Evolutionary conservation across 2,797 vertebrate genomes (phyloP).

Genomic region (Scarus forsteni): DNA sequence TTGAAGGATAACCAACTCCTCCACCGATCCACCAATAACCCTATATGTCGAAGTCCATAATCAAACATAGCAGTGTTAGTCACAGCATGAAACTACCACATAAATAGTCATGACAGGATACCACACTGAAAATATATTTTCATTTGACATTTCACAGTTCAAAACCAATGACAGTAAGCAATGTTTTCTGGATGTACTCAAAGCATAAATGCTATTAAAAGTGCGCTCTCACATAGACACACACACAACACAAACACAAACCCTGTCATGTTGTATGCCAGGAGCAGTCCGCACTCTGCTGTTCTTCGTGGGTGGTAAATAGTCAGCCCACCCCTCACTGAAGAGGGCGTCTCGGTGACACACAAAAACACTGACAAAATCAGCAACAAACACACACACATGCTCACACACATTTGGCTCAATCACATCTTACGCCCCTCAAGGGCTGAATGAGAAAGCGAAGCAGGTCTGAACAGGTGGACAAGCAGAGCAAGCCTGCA

Average conservation of each 20-base stretch:
- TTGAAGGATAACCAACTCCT: too few relatives aligned
- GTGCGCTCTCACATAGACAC: neutral
- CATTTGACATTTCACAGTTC: neutral
- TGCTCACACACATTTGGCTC: slow-evolving; percentile 41
- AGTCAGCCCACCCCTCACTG: slow-evolving; percentile 43
- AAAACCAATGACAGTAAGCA: slow-evolving; percentile 9
- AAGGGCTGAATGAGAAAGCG: slow-evolving; percentile 58
- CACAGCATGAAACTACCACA: too few relatives aligned
- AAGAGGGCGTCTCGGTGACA: slow-evolving; percentile 68
- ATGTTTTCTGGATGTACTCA: neutral
- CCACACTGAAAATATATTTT: too few relatives aligned
- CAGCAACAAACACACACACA: slow-evolving; percentile 24
- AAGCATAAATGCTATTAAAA: slow-evolving; percentile 12
- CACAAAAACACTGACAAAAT: slow-evolving; percentile 36
- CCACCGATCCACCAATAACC: too few relatives aligned
- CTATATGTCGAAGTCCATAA: too few relatives aligned
- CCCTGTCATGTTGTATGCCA: slow-evolving; percentile 23
- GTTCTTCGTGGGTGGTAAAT: slow-evolving; percentile 79
- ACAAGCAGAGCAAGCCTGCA: slow-evolving; percentile 45
- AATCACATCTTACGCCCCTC: slow-evolving; percentile 47
- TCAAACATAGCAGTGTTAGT: too few relatives aligned
- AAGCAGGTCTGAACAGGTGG: slow-evolving; percentile 79
- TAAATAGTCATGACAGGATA: too few relatives aligned
- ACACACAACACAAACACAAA: neutral
- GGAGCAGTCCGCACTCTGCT: slow-evolving; percentile 37